Evolutionary conservation across 2,797 vertebrate species (phyloP).

Genomic region (Caiman crocodilus): DNA sequence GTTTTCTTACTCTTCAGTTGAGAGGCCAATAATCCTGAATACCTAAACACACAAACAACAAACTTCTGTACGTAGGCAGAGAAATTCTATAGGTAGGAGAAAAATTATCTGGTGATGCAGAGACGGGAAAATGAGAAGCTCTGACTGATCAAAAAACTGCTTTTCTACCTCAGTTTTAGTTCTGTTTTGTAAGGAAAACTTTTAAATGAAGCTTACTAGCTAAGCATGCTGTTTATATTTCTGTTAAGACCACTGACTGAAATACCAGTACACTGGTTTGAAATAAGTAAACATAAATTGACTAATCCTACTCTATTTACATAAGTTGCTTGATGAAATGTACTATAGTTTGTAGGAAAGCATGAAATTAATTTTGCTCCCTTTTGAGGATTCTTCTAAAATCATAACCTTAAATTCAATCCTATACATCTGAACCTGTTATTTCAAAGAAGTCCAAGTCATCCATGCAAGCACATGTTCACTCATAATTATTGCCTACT

Average conservation of each 20-base stretch:
- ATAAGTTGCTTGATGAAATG: background rate
- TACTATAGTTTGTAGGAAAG: background rate
- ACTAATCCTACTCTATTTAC: background rate
- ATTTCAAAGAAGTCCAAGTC: background rate
- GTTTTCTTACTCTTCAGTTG: background rate
- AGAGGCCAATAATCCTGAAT: slow-evolving; percentile 17
- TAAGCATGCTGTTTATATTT: background rate
- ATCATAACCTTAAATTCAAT: background rate
- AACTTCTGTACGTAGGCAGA: too few relatives aligned
- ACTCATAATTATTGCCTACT: background rate
- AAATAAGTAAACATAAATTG: background rate
- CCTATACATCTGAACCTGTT: background rate
- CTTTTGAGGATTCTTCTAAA: background rate
- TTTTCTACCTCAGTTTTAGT: too few relatives aligned
- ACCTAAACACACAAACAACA: too few relatives aligned
- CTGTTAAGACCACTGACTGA: background rate
- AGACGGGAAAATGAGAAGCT: too few relatives aligned
- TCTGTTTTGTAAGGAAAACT: background rate
- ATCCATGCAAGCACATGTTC: too few relatives aligned
- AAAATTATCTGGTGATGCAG: too few relatives aligned
- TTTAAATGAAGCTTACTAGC: rapidly evolving
- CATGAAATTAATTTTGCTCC: background rate
- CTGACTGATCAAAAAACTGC: too few relatives aligned
- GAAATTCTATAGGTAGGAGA: too few relatives aligned
- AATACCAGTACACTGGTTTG: too few relatives aligned